These are phyloP conservation scores for Melanostoma mellinum DNA, from an alignment of 2,888 invertebrate genomes.

Conservation along the genomic window DNA sequence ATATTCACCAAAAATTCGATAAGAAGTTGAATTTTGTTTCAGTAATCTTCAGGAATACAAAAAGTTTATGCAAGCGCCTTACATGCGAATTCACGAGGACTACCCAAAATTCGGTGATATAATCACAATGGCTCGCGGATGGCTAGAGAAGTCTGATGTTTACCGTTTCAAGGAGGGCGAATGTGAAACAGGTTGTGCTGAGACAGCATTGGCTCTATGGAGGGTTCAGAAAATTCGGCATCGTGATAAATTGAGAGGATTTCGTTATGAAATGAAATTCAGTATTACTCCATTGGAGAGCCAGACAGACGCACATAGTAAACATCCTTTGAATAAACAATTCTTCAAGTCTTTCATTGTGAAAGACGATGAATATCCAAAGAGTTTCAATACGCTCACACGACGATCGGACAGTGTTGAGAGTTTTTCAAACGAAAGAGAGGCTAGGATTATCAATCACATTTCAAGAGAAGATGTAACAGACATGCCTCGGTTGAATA, in stretches of 20 bases:
- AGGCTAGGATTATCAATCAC: constrained; percentile 52
- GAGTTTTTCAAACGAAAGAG: constrained; percentile 73
- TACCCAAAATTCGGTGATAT: constrained; percentile 85
- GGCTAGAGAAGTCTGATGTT: constrained; percentile 83
- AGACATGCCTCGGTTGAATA: constrained; percentile 75
- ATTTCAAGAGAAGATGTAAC: constrained; percentile 37
- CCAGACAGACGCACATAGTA: constrained; percentile 81
- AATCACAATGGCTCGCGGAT: constrained; percentile 86
- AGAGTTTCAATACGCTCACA: constrained; percentile 76
- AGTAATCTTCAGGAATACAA: constrained; percentile 78
- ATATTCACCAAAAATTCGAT: neutral
- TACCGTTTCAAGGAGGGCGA: constrained; percentile 84
- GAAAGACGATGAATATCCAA: constrained; percentile 82
- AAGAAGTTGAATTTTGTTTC: neutral
- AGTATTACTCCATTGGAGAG: constrained; percentile 83
- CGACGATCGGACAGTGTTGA: constrained; percentile 44
- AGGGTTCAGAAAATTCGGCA: constrained; percentile 87
- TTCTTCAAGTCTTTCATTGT: constrained; percentile 84
- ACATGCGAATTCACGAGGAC: constrained; percentile 72
- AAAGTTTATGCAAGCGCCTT: constrained; percentile 78
- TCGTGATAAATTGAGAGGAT: constrained; percentile 83
- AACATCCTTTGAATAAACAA: constrained; percentile 21
- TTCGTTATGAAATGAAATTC: constrained; percentile 87
- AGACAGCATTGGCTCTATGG: constrained; percentile 85
- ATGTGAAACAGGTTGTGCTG: constrained; percentile 75